These are phyloP conservation scores for Trichonephila inaurata DNA, from an alignment of 1,140 invertebrate species.

Conservation along the genomic window DNA sequence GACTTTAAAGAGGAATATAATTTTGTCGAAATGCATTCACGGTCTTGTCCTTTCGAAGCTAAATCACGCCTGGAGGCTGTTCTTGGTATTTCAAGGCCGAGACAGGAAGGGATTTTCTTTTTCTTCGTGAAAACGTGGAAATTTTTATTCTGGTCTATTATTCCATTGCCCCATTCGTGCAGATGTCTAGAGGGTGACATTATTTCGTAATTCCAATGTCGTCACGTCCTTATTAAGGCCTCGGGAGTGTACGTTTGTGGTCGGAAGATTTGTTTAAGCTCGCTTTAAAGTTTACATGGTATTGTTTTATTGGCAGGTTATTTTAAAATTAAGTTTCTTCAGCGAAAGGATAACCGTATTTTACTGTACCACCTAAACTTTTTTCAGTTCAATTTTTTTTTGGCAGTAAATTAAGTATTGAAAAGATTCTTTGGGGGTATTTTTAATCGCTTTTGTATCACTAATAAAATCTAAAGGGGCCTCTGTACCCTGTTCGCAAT, in stretches of 20 bases:
- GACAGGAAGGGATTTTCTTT: neutral
- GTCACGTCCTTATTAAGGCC: conserved; percentile 39
- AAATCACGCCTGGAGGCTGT: neutral
- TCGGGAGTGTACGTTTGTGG: neutral
- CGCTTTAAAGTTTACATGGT: neutral
- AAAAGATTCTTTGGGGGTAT: too few relatives aligned
- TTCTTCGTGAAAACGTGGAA: neutral
- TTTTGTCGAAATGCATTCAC: neutral
- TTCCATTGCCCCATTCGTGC: neutral
- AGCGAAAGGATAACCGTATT: too few relatives aligned
- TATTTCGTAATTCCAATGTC: neutral
- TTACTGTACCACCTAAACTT: too few relatives aligned
- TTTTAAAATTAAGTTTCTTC: too few relatives aligned
- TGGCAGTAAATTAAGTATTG: too few relatives aligned
- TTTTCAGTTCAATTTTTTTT: too few relatives aligned
- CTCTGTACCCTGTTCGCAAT: too few relatives aligned
- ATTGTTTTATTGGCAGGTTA: too few relatives aligned
- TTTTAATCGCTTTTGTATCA: too few relatives aligned
- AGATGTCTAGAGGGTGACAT: neutral
- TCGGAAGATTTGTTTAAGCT: neutral
- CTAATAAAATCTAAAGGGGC: too few relatives aligned
- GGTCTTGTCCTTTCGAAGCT: neutral
- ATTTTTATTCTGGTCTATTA: neutral
- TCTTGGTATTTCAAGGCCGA: neutral
- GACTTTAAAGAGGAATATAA: neutral